phyloP scores from a whole-genome alignment of 2,113 vertebrate species.

The Corydoras maculifer region DNA sequence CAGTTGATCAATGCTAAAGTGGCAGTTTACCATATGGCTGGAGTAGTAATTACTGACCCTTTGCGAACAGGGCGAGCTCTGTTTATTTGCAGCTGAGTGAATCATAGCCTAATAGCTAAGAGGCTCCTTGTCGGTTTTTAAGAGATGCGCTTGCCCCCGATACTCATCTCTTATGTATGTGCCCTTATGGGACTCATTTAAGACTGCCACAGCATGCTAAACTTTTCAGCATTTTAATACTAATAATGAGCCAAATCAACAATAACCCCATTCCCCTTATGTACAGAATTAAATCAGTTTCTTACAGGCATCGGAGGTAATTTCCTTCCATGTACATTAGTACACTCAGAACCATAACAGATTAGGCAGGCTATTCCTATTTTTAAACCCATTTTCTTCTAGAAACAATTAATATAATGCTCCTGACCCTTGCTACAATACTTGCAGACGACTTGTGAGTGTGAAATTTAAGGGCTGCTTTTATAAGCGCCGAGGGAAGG shows the following conservation, averaged over 20 bases:
- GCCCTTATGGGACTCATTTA: slow-evolving; percentile 53
- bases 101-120: slow-evolving; percentile 21
- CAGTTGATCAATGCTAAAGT: slow-evolving; percentile 22
- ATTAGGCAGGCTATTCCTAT: too few species aligned
- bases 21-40: slow-evolving; percentile 27
- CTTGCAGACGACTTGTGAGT: slow-evolving; percentile 9
- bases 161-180: slow-evolving; percentile 62
- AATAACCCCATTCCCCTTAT: slow-evolving; percentile 26
- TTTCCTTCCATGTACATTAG: slow-evolving; percentile 9
- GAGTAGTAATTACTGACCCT: slow-evolving; percentile 36
- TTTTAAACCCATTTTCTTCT: slow-evolving; percentile 19
- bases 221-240: slow-evolving; percentile 58
- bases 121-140: slow-evolving; percentile 24
- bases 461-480: slow-evolving; percentile 38
- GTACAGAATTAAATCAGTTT: slow-evolving; percentile 33
- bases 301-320: slow-evolving; percentile 41
- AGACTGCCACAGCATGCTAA: slow-evolving; percentile 47
- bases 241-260: slow-evolving; percentile 50
- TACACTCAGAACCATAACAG: too few species aligned
- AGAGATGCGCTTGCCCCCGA: slow-evolving; percentile 36
- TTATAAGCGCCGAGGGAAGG: slow-evolving; percentile 26
- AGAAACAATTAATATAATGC: neutral
- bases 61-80: slow-evolving; percentile 25
- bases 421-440: slow-evolving; percentile 4
- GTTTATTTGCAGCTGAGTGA: slow-evolving; percentile 27